Percentiles rank a stretch among this genome's conserved stretches.
Conservation (phyloP, 2,888 invertebrate genomes). For the Plemyria rubiginata region DNA sequence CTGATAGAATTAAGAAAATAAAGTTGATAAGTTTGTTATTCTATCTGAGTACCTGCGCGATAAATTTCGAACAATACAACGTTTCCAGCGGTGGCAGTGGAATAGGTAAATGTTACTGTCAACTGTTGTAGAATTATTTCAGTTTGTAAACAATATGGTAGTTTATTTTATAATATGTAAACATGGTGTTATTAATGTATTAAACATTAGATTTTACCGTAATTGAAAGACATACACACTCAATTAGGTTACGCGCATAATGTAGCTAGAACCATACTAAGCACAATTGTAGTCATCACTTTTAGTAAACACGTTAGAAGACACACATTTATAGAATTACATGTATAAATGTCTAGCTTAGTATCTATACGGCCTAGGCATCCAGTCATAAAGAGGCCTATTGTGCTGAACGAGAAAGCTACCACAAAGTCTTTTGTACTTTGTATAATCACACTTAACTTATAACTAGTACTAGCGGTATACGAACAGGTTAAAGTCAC, state of each 20-base stretch:
- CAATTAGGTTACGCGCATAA: conserved; percentile 1
- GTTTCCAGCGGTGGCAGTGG: conserved; percentile 22
- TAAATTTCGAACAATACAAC: conserved; percentile 4
- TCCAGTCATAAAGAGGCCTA: conserved; percentile 57
- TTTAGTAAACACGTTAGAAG: neutral
- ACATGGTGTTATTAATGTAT: neutral
- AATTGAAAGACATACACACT: neutral
- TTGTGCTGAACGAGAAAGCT: conserved; percentile 66
- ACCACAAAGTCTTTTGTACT: conserved; percentile 58
- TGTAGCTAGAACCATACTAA: neutral
- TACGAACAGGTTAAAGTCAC: conserved; percentile 8
- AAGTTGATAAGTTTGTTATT: conserved; percentile 9
- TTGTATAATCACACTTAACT: conserved; percentile 24
- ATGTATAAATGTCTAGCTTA: no score
- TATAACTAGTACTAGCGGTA: neutral
- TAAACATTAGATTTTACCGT: no score
- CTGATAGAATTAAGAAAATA: conserved; percentile 31
- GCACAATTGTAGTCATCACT: neutral
- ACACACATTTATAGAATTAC: no score
- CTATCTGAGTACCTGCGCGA: neutral
- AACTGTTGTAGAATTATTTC: conserved; percentile 12
- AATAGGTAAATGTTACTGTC: conserved; percentile 10
- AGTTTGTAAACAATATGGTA: conserved; percentile 4
- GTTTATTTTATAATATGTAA: conserved; percentile 11
- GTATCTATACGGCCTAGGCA: conserved; percentile 27